Evolutionary conservation across 1,140 invertebrate species (phyloP).

Genomic region (Ostrea edulis): DNA sequence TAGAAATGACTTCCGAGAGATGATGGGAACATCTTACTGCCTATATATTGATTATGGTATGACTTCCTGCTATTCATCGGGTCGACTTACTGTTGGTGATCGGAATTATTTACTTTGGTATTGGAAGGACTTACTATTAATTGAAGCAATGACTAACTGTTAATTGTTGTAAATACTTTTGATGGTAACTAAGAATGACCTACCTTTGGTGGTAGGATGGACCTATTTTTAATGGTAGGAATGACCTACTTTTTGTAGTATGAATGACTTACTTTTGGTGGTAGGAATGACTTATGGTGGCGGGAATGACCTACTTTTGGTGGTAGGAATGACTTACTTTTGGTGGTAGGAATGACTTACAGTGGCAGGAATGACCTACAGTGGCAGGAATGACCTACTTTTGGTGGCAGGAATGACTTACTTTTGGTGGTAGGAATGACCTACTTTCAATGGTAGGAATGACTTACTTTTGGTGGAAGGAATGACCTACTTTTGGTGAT

Average conservation of each 20-base stretch:
- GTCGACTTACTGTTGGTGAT: background rate
- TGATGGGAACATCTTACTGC: background rate
- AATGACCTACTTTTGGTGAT: background rate
- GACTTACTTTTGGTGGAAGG: too few species aligned
- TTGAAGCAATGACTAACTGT: background rate
- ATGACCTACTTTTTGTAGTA: background rate
- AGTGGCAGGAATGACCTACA: background rate
- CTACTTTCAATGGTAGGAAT: background rate
- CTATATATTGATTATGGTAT: background rate
- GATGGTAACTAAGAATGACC: background rate
- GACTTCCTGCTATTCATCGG: background rate
- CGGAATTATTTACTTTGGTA: background rate
- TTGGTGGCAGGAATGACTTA: background rate
- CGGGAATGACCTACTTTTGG: background rate
- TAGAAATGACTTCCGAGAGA: too few species aligned
- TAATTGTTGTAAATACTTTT: background rate
- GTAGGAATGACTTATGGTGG: background rate
- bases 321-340: background rate
- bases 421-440: slow-evolving; percentile 95
- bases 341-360: background rate
- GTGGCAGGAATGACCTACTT: background rate
- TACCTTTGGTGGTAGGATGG: background rate
- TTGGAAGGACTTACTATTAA: background rate
- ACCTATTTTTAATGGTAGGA: background rate
- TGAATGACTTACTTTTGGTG: too few species aligned